Evolutionary conservation across 2,113 vertebrate species (phyloP).

Genomic region (Nerophis lumbriciformis): DNA sequence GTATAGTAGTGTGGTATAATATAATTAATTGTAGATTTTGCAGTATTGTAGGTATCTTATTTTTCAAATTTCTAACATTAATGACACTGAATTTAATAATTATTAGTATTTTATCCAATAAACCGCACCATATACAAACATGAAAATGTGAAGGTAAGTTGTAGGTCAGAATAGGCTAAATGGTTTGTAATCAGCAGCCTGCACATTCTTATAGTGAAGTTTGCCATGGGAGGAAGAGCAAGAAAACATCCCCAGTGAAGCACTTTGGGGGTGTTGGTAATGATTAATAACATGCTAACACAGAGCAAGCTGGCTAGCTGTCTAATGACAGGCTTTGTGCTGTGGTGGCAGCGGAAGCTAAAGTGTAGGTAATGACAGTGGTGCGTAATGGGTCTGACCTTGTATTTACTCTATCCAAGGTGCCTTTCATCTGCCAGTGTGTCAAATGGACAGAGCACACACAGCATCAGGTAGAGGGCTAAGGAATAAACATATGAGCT

Average conservation of each 20-base stretch:
- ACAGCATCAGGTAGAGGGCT: slow-evolving; percentile 25
- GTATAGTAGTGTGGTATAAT: too few species aligned
- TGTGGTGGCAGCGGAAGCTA: slow-evolving; percentile 58
- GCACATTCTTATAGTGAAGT: not conserved
- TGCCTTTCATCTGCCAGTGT: slow-evolving; percentile 54
- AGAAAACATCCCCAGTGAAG: not conserved
- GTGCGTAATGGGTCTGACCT: slow-evolving; percentile 55
- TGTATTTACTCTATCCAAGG: slow-evolving; percentile 56
- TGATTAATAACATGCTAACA: slow-evolving; percentile 43
- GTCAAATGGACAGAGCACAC: slow-evolving; percentile 37
- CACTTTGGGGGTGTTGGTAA: slow-evolving; percentile 17
- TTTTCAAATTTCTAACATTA: not conserved
- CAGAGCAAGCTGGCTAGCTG: slow-evolving; percentile 39
- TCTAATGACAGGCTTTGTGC: slow-evolving; percentile 56
- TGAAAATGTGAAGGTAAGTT: not conserved
- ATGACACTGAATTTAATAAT: not conserved
- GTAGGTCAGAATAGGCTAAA: not conserved
- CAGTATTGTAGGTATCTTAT: too few species aligned
- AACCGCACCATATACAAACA: not conserved
- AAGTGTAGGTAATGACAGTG: slow-evolving; percentile 66
- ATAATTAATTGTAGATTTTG: too few species aligned
- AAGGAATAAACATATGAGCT: not conserved
- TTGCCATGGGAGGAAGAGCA: not conserved
- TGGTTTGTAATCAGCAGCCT: not conserved
- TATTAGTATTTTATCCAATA: not conserved